These are phyloP conservation scores for Noturus placidus DNA, from an alignment of 2,113 vertebrate genomes.

Conservation along the genomic window DNA sequence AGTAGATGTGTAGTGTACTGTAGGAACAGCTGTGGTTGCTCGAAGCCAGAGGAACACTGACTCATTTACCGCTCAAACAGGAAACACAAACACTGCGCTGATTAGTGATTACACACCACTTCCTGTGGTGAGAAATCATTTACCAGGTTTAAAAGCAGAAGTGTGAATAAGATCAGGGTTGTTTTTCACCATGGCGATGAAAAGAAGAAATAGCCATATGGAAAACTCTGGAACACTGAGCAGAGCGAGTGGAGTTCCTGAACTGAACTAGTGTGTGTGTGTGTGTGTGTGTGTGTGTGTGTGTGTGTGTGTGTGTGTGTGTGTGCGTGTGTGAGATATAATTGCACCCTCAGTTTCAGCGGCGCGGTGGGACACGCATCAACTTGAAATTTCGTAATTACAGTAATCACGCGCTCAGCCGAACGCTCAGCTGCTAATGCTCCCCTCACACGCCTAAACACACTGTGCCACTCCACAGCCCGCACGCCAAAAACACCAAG, in stretches of 20 bases:
- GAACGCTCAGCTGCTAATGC: conserved; percentile 60
- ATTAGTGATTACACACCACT: background rate
- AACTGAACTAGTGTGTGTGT: background rate
- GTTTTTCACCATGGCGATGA: background rate
- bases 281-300: conserved; percentile 20
- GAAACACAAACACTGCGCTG: background rate
- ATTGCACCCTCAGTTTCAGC: conserved; percentile 59
- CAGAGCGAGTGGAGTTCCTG: background rate
- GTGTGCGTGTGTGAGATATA: conserved; percentile 47
- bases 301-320: conserved; percentile 6
- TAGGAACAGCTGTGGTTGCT: too few relatives aligned
- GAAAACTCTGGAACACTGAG: background rate
- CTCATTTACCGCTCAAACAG: background rate
- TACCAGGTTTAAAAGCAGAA: background rate
- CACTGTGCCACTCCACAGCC: conserved; percentile 58
- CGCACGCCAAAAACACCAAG: conserved; percentile 59
- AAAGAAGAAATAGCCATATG: background rate
- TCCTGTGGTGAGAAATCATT: background rate
- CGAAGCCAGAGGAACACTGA: background rate
- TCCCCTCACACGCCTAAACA: conserved; percentile 61
- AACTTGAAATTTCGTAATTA: conserved; percentile 72
- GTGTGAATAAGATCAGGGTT: background rate
- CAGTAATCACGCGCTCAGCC: conserved; percentile 68
- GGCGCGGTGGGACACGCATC: conserved; percentile 56
- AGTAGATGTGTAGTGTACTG: too few relatives aligned